Base-by-base conservation (phyloP, 2,888 invertebrate species). In the Ormyrus rosae region DNA sequence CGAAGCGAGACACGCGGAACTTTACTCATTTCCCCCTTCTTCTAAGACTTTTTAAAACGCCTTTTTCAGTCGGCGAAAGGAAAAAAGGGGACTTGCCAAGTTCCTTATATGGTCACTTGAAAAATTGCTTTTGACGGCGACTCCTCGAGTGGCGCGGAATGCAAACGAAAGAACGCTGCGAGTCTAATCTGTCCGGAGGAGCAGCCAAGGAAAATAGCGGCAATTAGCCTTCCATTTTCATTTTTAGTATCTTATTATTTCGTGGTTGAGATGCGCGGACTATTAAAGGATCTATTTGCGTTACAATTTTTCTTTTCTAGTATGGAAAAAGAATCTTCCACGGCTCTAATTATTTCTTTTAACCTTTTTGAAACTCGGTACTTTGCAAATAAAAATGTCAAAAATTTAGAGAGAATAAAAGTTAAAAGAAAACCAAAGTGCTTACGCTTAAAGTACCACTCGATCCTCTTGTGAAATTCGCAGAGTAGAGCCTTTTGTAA, bases 11-110 rank as follows among this genome's bases (percentile, higher is more conserved):
- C 34, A 34, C 34, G 34, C 55, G n/a, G 53, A 75, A 75, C 74
- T 75, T 75, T 75, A 60, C 74, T 75, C 67, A 75, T 75, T 75
- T 75, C 60, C 65, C 60, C 60, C 19, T 56, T 56, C 0, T 6
- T 56, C n/a, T 60, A 9, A 19, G 19, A 34, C 13, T 73, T 73
- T 61, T 73, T 64, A 48, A 51, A 64, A 64, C 55, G 61, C 73
- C 19, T 73, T 19, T 72, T 72, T 64, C 73, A 55, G 11, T 34
- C 6, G 11, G 3, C 9, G 8, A 48, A 48, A 69, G 46, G 58
- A 8, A 48, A n/a, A 51, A 4, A 61, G 13, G 7, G 51, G 45
- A 58, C 73, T 73, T 64, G 51, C 61, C 51, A 71, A 71, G 45
- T 64, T 73, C 10, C n/a, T 64, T 46, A 11, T 19, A 5, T 11